Evolutionary conservation across 1,140 invertebrate genomes (phyloP).

Genomic region (Homalodisca vitripennis): DNA sequence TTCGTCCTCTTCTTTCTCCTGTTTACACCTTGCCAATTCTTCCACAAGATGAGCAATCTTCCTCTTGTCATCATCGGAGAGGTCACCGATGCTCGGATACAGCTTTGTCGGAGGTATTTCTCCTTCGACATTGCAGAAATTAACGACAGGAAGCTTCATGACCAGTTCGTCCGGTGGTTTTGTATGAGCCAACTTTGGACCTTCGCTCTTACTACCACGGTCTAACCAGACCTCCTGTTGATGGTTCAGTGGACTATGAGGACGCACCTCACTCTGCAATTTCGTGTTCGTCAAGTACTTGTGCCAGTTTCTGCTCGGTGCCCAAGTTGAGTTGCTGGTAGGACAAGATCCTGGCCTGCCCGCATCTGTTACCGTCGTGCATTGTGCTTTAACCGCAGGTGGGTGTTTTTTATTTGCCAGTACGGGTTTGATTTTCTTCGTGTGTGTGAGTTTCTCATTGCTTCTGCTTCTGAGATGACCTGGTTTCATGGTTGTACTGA

Average conservation of each 20-base stretch:
- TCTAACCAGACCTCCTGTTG: neutral
- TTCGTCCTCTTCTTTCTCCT: slow-evolving; percentile 11
- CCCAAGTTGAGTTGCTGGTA: neutral
- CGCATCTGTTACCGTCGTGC: too few species aligned
- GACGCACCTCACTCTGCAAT: neutral
- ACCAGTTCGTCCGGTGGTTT: neutral
- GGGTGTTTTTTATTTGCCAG: too few species aligned
- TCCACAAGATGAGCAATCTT: slow-evolving; percentile 1
- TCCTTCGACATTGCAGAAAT: neutral
- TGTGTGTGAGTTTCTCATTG: too few species aligned
- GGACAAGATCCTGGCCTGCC: neutral
- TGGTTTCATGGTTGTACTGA: too few species aligned
- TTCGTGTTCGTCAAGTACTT: neutral
- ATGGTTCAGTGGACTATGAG: neutral
- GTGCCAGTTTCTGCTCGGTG: slow-evolving; percentile 9
- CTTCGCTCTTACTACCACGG: neutral
- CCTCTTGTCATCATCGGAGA: neutral
- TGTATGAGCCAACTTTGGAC: neutral
- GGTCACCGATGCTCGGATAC: neutral
- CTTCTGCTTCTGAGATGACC: too few species aligned
- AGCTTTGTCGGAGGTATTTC: neutral
- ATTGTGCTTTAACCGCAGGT: too few species aligned
- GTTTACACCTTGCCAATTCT: slow-evolving; percentile 11
- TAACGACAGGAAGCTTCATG: neutral
- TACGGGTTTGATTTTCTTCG: too few species aligned